Conservation (phyloP, 2,888 invertebrate genomes). For the Agrotis exclamationis region DNA sequence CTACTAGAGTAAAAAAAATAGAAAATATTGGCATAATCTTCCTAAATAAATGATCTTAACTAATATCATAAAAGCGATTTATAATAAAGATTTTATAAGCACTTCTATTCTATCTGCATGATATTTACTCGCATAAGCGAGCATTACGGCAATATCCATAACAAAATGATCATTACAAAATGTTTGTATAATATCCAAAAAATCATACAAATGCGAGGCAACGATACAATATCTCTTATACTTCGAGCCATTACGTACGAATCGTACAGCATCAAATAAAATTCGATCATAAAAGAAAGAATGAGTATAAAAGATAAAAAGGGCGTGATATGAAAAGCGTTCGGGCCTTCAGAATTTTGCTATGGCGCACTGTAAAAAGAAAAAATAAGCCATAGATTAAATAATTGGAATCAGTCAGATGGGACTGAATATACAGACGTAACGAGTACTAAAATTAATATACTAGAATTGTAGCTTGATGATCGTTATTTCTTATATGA, state of each 20-base stretch:
- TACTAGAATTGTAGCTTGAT: neutral
- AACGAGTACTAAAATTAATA: neutral
- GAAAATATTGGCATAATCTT: too few relatives aligned
- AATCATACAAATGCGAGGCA: conserved; percentile 3
- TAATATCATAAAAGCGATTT: too few relatives aligned
- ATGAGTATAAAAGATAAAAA: conserved; percentile 78
- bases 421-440: conserved; percentile 3
- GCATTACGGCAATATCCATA: neutral
- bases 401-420: conserved; percentile 42
- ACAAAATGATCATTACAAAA: neutral
- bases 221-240: conserved; percentile 45
- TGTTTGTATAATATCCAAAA: conserved; percentile 1
- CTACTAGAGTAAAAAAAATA: too few relatives aligned
- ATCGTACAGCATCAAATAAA: conserved; percentile 74
- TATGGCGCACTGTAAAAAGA: conserved; percentile 69
- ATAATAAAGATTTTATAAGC: neutral
- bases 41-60: too few relatives aligned
- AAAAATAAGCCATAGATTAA: conserved; percentile 70
- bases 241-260: conserved; percentile 62
- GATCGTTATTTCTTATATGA: too few relatives aligned
- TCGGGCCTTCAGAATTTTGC: conserved; percentile 73
- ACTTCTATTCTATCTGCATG: neutral
- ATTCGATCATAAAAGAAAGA: conserved; percentile 69
- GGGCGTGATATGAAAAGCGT: conserved; percentile 78
- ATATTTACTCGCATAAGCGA: too few relatives aligned